Conservation (phyloP, 1,140 invertebrate species). For the Drosophila insularis region DNA sequence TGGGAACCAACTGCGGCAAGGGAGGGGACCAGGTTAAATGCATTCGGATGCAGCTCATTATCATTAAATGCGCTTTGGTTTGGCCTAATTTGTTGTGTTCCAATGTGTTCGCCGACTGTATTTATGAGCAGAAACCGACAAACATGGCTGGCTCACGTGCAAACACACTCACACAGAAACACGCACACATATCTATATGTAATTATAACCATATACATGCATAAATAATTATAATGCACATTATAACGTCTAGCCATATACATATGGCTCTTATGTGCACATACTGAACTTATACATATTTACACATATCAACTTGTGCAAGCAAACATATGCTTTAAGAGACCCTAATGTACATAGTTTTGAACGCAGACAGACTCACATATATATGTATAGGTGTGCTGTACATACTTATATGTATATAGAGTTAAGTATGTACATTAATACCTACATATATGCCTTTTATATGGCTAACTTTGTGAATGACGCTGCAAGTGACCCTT, state of each 20-base stretch:
- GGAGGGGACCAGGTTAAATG: slow-evolving; percentile 38
- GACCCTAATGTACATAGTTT: background rate
- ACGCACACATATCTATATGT: slow-evolving; percentile 19
- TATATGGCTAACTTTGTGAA: slow-evolving; percentile 13
- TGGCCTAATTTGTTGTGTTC: slow-evolving; percentile 71
- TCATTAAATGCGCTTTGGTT: slow-evolving; percentile 74
- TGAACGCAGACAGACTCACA: background rate
- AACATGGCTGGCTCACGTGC: slow-evolving; percentile 36
- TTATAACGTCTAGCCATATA: slow-evolving; percentile 69
- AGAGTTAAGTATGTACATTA: slow-evolving; percentile 25
- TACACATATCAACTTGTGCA: background rate
- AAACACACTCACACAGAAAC: slow-evolving; percentile 15
- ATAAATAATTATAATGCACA: slow-evolving; percentile 74
- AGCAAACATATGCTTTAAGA: slow-evolving; percentile 11
- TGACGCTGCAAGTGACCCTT: slow-evolving; percentile 14
- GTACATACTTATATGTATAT: background rate
- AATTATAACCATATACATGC: slow-evolving; percentile 51
- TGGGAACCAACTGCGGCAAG: slow-evolving; percentile 15
- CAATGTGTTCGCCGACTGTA: slow-evolving; percentile 35
- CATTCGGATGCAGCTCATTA: slow-evolving; percentile 71
- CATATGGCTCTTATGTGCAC: slow-evolving; percentile 10
- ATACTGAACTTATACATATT: background rate
- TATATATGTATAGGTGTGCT: background rate
- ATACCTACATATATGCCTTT: background rate
- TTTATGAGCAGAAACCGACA: slow-evolving; percentile 51